phyloP scores from a whole-genome alignment of 2,113 vertebrate species.

The Nansenia antarctica region DNA sequence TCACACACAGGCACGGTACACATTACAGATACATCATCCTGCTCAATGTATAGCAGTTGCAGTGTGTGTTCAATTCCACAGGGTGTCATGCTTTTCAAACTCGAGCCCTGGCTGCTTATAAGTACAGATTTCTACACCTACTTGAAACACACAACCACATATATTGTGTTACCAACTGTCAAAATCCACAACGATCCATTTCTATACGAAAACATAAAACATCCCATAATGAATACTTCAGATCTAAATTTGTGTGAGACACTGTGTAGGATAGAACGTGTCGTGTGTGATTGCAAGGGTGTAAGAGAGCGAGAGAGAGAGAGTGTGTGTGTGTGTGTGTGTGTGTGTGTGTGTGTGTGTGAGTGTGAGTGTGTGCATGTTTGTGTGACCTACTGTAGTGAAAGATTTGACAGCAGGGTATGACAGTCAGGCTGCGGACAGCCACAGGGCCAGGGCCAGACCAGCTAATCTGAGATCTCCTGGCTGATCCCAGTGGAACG shows the following conservation, averaged over 20 bases:
- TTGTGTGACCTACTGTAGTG: too few species aligned
- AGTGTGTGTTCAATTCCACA: background rate
- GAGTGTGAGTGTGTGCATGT: background rate
- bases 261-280: background rate
- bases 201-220: too few species aligned
- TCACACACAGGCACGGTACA: too few species aligned
- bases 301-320: background rate
- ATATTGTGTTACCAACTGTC: too few species aligned
- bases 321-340: background rate
- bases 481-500: background rate
- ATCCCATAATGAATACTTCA: too few species aligned
- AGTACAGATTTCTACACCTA: too few species aligned
- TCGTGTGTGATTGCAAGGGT: background rate
- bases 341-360: background rate
- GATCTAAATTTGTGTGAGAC: background rate
- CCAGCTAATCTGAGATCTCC: background rate
- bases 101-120: background rate
- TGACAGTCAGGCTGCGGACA: background rate
- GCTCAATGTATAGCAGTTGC: background rate
- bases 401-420: background rate
- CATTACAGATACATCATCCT: too few species aligned
- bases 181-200: too few species aligned
- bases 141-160: too few species aligned
- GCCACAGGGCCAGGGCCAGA: background rate
- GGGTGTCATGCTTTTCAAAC: conserved; percentile 1